Percentiles rank a stretch among this genome's conserved stretches.
These are phyloP conservation scores for Anseranas semipalmata DNA, from an alignment of 2,113 vertebrate genomes.

Conservation along the genomic window DNA sequence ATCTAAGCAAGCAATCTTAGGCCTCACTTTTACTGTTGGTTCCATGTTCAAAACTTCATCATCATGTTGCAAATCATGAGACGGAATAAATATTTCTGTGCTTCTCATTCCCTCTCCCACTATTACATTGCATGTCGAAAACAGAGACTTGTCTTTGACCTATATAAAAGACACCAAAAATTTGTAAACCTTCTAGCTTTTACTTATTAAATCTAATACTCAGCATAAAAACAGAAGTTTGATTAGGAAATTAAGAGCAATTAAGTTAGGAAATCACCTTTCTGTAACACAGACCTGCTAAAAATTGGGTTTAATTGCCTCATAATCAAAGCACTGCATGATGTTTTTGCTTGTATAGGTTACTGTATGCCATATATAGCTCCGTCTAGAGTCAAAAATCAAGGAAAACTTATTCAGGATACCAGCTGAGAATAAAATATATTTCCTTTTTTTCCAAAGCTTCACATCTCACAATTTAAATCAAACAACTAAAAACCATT, in stretches of 20 bases:
- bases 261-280: background rate
- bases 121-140: slow-evolving; percentile 42
- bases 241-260: background rate
- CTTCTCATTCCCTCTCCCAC: slow-evolving; percentile 54
- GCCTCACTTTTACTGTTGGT: slow-evolving; percentile 74
- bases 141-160: slow-evolving; percentile 49
- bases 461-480: background rate
- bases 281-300: background rate
- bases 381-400: background rate
- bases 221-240: background rate
- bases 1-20: slow-evolving; percentile 80
- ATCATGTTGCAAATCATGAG: slow-evolving; percentile 68
- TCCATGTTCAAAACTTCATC: slow-evolving; percentile 80
- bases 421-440: background rate
- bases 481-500: background rate
- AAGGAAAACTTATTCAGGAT: background rate
- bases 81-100: slow-evolving; percentile 41
- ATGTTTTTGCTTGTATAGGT: background rate
- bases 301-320: background rate
- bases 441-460: background rate
- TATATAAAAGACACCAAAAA: slow-evolving; percentile 19
- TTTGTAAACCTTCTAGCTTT: background rate
- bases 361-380: background rate
- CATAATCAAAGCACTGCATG: background rate
- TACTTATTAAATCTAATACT: background rate